Conservation (phyloP, 2,888 invertebrate species). For the Tridacna crocea region DNA sequence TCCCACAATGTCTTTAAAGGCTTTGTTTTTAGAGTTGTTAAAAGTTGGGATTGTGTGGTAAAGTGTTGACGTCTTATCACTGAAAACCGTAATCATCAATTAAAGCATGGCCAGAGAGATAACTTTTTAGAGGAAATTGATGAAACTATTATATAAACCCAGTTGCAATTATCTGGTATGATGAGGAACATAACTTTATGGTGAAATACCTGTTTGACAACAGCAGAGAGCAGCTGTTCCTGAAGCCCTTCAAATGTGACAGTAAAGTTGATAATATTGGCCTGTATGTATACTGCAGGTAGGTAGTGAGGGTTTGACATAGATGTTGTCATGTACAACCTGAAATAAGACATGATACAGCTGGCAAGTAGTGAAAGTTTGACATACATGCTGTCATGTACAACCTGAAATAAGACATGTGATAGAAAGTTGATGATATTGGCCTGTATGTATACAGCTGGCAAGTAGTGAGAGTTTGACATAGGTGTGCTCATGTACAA, state of each 20-base stretch:
- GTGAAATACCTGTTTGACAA: slow-evolving; percentile 81
- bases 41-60: too few relatives aligned
- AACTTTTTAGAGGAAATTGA: too few relatives aligned
- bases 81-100: too few relatives aligned
- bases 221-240: slow-evolving; percentile 83
- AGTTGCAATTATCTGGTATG: too few relatives aligned
- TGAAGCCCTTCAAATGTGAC: slow-evolving; percentile 84
- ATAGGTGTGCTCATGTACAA: slow-evolving; percentile 82
- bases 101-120: too few relatives aligned
- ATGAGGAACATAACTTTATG: too few relatives aligned
- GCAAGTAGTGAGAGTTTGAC: slow-evolving; percentile 83
- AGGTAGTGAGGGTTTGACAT: slow-evolving; percentile 83
- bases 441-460: slow-evolving; percentile 83
- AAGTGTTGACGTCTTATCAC: too few relatives aligned
- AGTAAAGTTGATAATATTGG: slow-evolving; percentile 84
- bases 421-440: slow-evolving; percentile 84
- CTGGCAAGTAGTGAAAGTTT: slow-evolving; percentile 83
- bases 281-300: slow-evolving; percentile 83
- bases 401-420: slow-evolving; percentile 70
- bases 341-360: slow-evolving; percentile 60
- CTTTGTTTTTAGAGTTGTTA: too few relatives aligned
- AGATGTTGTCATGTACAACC: slow-evolving; percentile 82
- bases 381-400: slow-evolving; percentile 82
- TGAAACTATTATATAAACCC: too few relatives aligned
- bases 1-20: too few relatives aligned